Base-by-base conservation (phyloP, 2,888 invertebrate species). In the Proisotoma minuta region DNA sequence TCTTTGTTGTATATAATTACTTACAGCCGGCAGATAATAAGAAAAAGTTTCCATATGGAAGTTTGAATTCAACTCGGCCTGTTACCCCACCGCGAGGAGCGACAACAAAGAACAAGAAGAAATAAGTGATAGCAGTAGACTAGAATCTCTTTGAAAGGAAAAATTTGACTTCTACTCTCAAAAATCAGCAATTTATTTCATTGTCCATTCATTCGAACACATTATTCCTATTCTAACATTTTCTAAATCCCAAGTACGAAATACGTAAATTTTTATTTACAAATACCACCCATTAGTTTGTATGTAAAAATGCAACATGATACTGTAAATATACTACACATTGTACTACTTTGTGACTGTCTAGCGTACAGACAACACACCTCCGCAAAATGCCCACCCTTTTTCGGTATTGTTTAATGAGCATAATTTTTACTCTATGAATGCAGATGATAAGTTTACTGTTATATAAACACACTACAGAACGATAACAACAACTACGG, bases 51-150 rank as follows among this genome's bases (percentile, higher is more conserved):
- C 87, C 89, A 74, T 95, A 98, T 80, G 91, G 91, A 74, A 89
- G 91, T 75, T 85, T 94, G 78, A 94, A 91, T 81, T 88, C 94
- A 77, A 94, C 94, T 76, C 86, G 98, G 77, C 99, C 98, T 75
- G 91, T 97, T 76, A 99, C 99, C 79, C 98, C 98, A 77, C 97
- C 98, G 60, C 84, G 96, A 75, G 91, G 91, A 75, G 90, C 91
- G 77, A 90, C 91, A 80, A 91, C 91, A 82, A 91, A 91, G 83
- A 91, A 89, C 83, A 92, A 92, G 85, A 88, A 88, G 83, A 92
- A 92, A 88, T 92, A 86, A 68, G 63, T 62, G 58, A 60, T 66
- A 68, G 62, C 29, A 20, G 27, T 62, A 65, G 62, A 60, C 47
- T 69, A 66, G 65, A 68, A 68, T 68, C 65, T 68, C 65, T 68